A percentile compares a stretch with the other conserved stretches of the same genome.
These are phyloP conservation scores for Meteorus colon DNA, from an alignment of 2,888 invertebrate genomes.

Conservation along the genomic window DNA sequence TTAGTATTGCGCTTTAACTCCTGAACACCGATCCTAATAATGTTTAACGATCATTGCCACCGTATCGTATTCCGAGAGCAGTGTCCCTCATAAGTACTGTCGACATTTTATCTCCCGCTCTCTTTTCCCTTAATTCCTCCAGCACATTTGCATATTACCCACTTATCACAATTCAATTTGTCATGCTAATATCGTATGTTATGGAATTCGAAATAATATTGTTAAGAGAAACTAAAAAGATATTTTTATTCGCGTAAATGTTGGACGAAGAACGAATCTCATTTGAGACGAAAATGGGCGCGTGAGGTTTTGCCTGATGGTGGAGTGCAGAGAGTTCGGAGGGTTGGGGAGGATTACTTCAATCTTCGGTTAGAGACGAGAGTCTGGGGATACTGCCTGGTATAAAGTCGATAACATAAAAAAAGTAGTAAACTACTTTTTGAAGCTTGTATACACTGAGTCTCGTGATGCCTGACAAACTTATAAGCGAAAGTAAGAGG, in stretches of 20 bases:
- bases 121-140: slow-evolving; percentile 16
- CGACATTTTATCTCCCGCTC: slow-evolving; percentile 22
- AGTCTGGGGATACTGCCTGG: slow-evolving; percentile 19
- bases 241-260: background rate
- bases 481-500: background rate
- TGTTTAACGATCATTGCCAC: slow-evolving; percentile 44
- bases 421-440: slow-evolving; percentile 40
- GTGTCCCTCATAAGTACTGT: slow-evolving; percentile 19
- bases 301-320: slow-evolving; percentile 8
- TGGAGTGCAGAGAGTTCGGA: background rate
- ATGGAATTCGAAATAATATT: background rate
- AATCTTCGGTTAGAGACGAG: slow-evolving; percentile 30
- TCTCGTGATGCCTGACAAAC: slow-evolving; percentile 37
- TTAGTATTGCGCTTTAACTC: slow-evolving; percentile 69
- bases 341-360: slow-evolving; percentile 32
- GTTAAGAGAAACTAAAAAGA: background rate
- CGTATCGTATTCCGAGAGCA: slow-evolving; percentile 38
- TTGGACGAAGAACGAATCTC: background rate
- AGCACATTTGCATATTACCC: slow-evolving; percentile 29
- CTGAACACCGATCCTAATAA: slow-evolving; percentile 36
- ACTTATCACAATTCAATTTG: background rate
- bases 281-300: background rate
- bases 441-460: slow-evolving; percentile 36
- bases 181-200: background rate
- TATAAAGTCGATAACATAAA: slow-evolving; percentile 35